These are phyloP conservation scores for Falco columbarius DNA, from an alignment of 2,797 vertebrate species.

Conservation along the genomic window DNA sequence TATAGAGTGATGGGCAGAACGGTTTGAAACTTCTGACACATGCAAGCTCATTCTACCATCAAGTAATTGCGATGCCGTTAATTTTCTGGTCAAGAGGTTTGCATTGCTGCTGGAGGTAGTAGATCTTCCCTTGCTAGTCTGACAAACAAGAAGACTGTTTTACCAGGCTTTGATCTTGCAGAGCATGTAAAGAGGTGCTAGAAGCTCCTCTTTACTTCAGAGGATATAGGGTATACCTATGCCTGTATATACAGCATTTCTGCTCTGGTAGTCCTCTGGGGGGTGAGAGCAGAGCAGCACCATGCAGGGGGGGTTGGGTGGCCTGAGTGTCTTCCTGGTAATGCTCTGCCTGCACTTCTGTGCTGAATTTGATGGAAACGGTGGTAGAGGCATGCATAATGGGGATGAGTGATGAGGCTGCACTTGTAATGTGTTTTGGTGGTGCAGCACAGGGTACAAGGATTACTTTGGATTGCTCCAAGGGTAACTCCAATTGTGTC, in stretches of 20 bases:
- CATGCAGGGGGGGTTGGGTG: background rate
- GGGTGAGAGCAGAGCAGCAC: background rate
- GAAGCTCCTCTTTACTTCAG: background rate
- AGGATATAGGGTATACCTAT: background rate
- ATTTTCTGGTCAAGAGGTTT: background rate
- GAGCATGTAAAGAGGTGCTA: background rate
- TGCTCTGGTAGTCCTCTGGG: background rate
- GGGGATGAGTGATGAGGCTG: background rate
- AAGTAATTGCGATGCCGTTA: background rate
- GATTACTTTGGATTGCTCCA: background rate
- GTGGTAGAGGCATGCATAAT: background rate
- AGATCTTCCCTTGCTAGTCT: background rate
- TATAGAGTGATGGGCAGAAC: background rate
- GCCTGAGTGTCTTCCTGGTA: background rate
- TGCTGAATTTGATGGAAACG: background rate
- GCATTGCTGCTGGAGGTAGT: background rate
- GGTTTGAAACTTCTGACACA: background rate
- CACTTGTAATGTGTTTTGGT: background rate
- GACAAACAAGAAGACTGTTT: background rate
- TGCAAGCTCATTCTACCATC: background rate
- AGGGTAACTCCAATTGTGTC: fast-evolving
- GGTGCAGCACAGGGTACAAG: background rate
- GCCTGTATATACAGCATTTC: background rate
- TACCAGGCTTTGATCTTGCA: background rate
- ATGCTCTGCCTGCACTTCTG: too few species aligned